Evolutionary conservation across 2,888 invertebrate genomes (phyloP).

Genomic region (Rutpela maculata): DNA sequence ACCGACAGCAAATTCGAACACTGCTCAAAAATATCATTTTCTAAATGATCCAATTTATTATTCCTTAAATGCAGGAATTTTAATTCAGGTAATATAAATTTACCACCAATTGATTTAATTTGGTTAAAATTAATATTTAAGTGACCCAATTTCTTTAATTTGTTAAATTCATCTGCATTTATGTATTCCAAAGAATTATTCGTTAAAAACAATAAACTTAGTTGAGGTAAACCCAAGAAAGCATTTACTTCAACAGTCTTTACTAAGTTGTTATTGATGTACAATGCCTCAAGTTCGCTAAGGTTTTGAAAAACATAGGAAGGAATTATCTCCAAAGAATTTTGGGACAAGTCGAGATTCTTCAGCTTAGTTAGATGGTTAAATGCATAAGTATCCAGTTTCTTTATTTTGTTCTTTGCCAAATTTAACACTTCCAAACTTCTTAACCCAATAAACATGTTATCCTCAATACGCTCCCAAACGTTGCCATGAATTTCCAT

Average conservation of each 20-base stretch:
- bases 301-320: slow-evolving; percentile 26
- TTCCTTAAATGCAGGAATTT: slow-evolving; percentile 30
- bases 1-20: slow-evolving; percentile 30
- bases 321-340: slow-evolving; percentile 28
- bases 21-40: slow-evolving; percentile 1
- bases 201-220: slow-evolving; percentile 28
- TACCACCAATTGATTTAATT: slow-evolving; percentile 5
- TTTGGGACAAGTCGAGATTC: slow-evolving; percentile 35
- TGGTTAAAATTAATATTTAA: slow-evolving; percentile 31
- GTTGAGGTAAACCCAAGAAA: slow-evolving; percentile 9
- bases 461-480: slow-evolving; percentile 31
- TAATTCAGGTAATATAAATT: slow-evolving; percentile 17
- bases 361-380: slow-evolving; percentile 22
- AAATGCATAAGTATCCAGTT: slow-evolving; percentile 30
- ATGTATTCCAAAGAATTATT: slow-evolving; percentile 30
- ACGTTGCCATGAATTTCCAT: slow-evolving; percentile 37
- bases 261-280: slow-evolving; percentile 28
- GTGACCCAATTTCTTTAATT: slow-evolving; percentile 11
- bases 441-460: slow-evolving; percentile 34
- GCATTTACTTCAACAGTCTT: slow-evolving; percentile 24
- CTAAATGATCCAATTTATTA: slow-evolving; percentile 17
- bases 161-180: slow-evolving; percentile 31
- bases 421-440: slow-evolving; percentile 31
- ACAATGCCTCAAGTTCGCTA: slow-evolving; percentile 22
- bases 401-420: slow-evolving; percentile 29